Evolutionary conservation across 2,888 invertebrate species (phyloP), one percentile per base, ranked within the genome.

Genomic region (Serripes groenlandicus): DNA sequence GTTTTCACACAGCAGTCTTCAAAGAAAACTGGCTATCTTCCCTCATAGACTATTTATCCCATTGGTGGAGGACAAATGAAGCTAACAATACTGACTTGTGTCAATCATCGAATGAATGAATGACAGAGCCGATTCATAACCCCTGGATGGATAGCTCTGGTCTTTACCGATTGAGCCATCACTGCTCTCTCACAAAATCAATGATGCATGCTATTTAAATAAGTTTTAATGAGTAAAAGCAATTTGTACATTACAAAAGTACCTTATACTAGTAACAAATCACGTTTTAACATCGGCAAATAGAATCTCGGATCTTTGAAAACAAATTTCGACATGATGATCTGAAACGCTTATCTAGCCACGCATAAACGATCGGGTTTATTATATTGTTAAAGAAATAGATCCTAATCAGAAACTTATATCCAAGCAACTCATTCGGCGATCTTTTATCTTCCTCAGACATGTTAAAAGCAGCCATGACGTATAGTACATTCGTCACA

Each of bases 281-380:
- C 30, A 32, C 9, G n/a, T 62, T 62, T 32, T 32, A 3, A 28
- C 66, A 66, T 23, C 28, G n/a, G 34, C 66, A 66, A 23, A 37
- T 21, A 3, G 35, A 42, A 9, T 0, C 2, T 1, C 28, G 37
- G 5, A 42, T n/a, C 26, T 23, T 11, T 28, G 0, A 21, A 9
- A 66, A 42, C 23, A 42, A 21, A 26, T 37, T 66, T 21, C 4
- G 37, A 26, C 66, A 66, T 11, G 66, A 66, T 1, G 42, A 5
- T 66, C 66, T 66, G 21, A 66, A 66, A 11, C 66, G 66, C 23
- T 18, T 5, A 42, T 42, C 66, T 42, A 66, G 28, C 66, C 66
- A 66, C 15, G 23, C 35, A 42, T 66, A 66, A 28, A 66, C 66
- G 15, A 66, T 26, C 26, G 66, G 37, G 26, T 42, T 66, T 2